Conservation (phyloP, 2,797 vertebrate genomes). For the Pelobates cultripes region DNA sequence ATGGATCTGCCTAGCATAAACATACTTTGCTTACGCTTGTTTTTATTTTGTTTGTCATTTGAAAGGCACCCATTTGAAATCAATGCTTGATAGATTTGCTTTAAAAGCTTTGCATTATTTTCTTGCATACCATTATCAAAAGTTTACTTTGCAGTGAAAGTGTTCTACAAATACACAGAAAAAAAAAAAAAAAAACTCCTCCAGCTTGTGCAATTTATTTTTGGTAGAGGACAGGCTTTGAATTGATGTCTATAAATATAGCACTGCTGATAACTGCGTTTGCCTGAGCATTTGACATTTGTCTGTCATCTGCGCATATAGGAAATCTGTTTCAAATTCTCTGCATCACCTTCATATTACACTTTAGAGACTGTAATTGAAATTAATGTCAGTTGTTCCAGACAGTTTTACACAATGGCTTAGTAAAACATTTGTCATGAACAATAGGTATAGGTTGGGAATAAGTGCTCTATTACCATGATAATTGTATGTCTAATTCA, state of each 20-base stretch:
- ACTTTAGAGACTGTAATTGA: constrained; percentile 27
- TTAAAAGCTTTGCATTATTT: constrained; percentile 41
- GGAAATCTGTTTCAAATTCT: constrained; percentile 17
- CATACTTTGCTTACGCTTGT: background rate
- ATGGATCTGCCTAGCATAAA: background rate
- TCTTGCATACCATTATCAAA: background rate
- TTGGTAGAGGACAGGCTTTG: constrained; percentile 4
- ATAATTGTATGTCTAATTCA: no score
- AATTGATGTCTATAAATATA: constrained; percentile 8
- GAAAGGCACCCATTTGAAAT: constrained; percentile 25
- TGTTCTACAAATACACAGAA: background rate
- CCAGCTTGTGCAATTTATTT: constrained; percentile 9
- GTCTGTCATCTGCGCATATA: constrained; percentile 1
- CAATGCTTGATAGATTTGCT: constrained; percentile 35
- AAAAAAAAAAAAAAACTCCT: background rate
- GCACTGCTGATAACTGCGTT: background rate
- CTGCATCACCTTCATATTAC: constrained; percentile 10
- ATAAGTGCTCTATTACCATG: no score
- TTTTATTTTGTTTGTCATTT: constrained; percentile 13
- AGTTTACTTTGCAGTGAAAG: constrained; percentile 20
- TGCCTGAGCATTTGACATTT: background rate
- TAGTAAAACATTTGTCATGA: background rate
- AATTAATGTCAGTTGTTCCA: constrained; percentile 10
- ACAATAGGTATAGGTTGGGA: background rate
- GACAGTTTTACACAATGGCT: background rate